Base-by-base conservation (phyloP, 2,797 vertebrate species). In the Diplodus puntazzo region DNA sequence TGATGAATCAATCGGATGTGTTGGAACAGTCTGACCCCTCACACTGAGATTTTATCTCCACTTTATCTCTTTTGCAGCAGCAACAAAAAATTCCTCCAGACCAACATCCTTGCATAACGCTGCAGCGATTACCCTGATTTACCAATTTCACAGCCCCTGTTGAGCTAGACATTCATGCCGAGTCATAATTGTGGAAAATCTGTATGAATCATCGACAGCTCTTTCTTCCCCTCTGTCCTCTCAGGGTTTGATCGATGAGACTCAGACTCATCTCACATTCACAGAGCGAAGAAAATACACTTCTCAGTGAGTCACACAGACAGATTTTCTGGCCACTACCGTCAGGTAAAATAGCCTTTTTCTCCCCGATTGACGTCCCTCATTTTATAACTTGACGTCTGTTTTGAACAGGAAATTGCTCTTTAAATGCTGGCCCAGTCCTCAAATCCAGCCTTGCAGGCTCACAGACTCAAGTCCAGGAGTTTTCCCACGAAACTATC, bases 181-280 rank as follows among this genome's bases (percentile, higher is more conserved):
- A 88, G 77, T 86, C 88, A 86, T 77, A 60, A 76, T 49, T 68
- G 70, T 53, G 48, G 54, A 62, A 74, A 75, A 76, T 61, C 20
- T 65, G 27, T 42, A 80, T 75, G 65, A 83, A 73, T 86, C 67
- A 76, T 64, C 68, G 54, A 13, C 20, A 2, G 21, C 46, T 84
- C 61, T 27, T 11, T 39, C 39, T 39, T 39, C 39, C 39, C 10
- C 58, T 12, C 34, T 7, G 21, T 45, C 34, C 69, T 67, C 50
- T 14, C 45, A 8, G 50, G 12, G 18, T 12, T 2, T 39, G 43
- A 63, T 23, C 67, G 30, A 61, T 60, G 30, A 10, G 34, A 17
- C 49, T 74, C 39, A 39, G 39, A 39, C 9, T 39, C 39, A 39
- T 39, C 23, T 23, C 43, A 48, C 57, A 63, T 11, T 34, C 12